Conservation (phyloP, 1,140 invertebrate genomes). For the Rhagoletis pomonella region DNA sequence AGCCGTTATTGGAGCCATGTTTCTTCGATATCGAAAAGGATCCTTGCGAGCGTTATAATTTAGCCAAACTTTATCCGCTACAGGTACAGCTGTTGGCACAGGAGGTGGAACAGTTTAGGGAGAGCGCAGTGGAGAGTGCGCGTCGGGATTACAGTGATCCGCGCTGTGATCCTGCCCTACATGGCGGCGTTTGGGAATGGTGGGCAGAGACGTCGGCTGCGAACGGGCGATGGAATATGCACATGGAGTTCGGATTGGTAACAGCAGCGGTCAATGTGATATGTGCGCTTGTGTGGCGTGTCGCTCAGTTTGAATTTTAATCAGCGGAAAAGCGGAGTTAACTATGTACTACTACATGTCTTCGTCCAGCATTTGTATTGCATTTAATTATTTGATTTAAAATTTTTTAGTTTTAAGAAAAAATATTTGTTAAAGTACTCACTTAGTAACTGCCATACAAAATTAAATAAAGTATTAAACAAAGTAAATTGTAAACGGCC, state of each 20-base stretch:
- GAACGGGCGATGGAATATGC: neutral
- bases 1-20: constrained; percentile 78
- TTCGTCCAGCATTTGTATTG: no score
- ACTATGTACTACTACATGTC: no score
- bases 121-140: constrained; percentile 58
- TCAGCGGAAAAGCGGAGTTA: no score
- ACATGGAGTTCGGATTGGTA: neutral
- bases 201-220: constrained; percentile 59
- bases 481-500: no score
- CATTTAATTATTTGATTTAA: no score
- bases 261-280: neutral
- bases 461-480: no score
- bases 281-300: neutral
- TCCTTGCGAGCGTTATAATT: constrained; percentile 85
- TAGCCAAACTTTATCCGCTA: constrained; percentile 75
- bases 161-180: constrained; percentile 60
- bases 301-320: no score
- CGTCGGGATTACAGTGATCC: constrained; percentile 49
- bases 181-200: constrained; percentile 67
- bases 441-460: no score
- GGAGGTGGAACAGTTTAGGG: constrained; percentile 63
- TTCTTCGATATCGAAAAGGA: constrained; percentile 84
- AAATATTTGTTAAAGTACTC: no score
- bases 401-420: no score
- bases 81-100: constrained; percentile 62